phyloP scores from a whole-genome alignment of 2,797 vertebrate species.

The Pseudotriccus pelzelni region DNA sequence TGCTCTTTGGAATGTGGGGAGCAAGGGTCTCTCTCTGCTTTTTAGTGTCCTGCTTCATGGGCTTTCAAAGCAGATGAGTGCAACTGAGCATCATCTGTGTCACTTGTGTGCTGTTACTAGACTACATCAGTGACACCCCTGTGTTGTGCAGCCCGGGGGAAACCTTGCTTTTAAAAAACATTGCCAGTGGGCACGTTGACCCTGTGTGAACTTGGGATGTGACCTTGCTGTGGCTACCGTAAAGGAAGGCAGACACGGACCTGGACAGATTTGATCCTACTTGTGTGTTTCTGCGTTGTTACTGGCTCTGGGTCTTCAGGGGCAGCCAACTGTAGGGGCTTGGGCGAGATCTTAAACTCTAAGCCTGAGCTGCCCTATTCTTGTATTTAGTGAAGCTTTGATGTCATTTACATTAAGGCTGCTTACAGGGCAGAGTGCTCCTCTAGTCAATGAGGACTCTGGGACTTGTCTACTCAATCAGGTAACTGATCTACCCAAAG shows the following conservation, averaged over 20 bases:
- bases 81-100: not conserved
- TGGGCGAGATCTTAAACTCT: not conserved
- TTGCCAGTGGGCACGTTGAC: fast-evolving
- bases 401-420: not conserved
- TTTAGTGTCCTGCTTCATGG: not conserved
- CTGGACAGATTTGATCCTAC: not conserved
- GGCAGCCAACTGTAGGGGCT: not conserved
- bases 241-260: not conserved
- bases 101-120: not conserved
- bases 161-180: not conserved
- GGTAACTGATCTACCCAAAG: not conserved
- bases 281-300: not conserved
- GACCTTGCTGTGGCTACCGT: not conserved
- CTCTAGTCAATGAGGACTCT: not conserved
- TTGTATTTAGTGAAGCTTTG: not conserved
- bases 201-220: not conserved
- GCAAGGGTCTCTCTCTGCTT: not conserved
- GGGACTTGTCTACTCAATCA: not conserved
- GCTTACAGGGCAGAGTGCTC: not conserved
- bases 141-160: not conserved
- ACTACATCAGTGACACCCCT: not conserved
- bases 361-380: not conserved
- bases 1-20: not conserved
- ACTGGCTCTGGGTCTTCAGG: not conserved
- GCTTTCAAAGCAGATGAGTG: not conserved